These are phyloP conservation scores for Belgica antarctica DNA, from an alignment of 2,888 invertebrate genomes.

Conservation along the genomic window DNA sequence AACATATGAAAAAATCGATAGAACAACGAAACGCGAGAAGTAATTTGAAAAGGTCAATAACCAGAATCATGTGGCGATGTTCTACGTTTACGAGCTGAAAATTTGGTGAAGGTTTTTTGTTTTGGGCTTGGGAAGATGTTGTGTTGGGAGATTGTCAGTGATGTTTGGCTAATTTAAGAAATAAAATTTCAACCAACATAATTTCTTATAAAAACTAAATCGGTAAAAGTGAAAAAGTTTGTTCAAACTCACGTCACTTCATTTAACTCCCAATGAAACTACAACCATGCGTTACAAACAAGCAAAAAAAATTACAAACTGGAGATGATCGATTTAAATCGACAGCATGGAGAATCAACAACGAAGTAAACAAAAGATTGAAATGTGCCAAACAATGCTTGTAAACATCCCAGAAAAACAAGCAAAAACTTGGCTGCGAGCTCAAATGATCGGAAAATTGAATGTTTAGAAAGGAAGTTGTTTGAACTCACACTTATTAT, in stretches of 20 bases:
- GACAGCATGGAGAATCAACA: conserved; percentile 7
- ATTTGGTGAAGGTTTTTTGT: no score
- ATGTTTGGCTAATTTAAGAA: no score
- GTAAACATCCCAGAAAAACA: conserved; percentile 4
- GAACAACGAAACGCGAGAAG: conserved; percentile 28
- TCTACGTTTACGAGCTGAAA: not conserved
- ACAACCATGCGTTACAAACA: not conserved
- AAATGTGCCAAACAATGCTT: not conserved
- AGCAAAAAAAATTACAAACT: not conserved
- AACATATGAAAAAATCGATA: conserved; percentile 17
- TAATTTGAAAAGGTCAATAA: conserved; percentile 32
- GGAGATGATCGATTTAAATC: not conserved
- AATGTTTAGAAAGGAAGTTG: conserved; percentile 39
- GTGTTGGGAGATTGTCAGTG: no score
- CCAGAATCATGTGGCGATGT: conserved; percentile 19
- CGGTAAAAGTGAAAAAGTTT: no score
- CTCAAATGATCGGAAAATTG: conserved; percentile 6
- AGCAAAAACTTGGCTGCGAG: not conserved
- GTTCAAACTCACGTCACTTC: no score
- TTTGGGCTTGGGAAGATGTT: no score
- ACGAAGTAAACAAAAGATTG: conserved; percentile 27
- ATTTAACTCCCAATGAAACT: not conserved
- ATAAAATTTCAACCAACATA: no score
- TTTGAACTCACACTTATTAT: conserved; percentile 30
- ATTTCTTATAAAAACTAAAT: no score